Base-by-base conservation (phyloP, 1,140 invertebrate species). In the Meteorus sp. region DNA sequence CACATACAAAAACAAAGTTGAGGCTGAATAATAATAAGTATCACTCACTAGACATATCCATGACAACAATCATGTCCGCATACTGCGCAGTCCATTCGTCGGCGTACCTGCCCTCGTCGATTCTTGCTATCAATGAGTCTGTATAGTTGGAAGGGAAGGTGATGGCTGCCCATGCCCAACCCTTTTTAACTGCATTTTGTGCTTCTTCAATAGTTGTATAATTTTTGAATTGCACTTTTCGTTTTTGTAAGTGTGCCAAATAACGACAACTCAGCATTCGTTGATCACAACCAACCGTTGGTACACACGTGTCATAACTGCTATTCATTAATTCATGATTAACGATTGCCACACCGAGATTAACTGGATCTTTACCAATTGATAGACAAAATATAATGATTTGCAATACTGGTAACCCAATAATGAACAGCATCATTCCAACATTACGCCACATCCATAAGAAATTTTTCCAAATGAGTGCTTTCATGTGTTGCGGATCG, bases 371-470 rank as follows among this genome's bases (percentile, higher is more conserved):
- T 61, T 91, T 88, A 11, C 95, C 95, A 62, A 98, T 95, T 19
- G 95, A 93, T 44, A 96, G 73, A 78, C 95, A 98, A 81, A 98
- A 98, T 4, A 98, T 81, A 22, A 96, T 85, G 59, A 97, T 95
- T 84, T 98, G 94, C 52, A 93, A 87, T 0, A 94, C 87, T 0
- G 95, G 95, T 44, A 98, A 81, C 22, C 92, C 89, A 59, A 97
- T 90, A 66, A 97, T 92, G 77, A 98, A 97, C 22, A 91, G 73
- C 83, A 96, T 88, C 33, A 95, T 85, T 5, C 91, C 91, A 55
- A 93, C 88, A 77, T 97, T 97, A 71, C 95, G 85, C 83, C 92
- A 91, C 83, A 97, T 89, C 77, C 91, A 86, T 54, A 94, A 84
- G 67, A 95, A 90, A 77, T 97, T 97, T 72, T 97, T 98, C 84